These are phyloP conservation scores for Cecidostiba fungosa DNA, from an alignment of 2,888 invertebrate genomes.

Conservation along the genomic window DNA sequence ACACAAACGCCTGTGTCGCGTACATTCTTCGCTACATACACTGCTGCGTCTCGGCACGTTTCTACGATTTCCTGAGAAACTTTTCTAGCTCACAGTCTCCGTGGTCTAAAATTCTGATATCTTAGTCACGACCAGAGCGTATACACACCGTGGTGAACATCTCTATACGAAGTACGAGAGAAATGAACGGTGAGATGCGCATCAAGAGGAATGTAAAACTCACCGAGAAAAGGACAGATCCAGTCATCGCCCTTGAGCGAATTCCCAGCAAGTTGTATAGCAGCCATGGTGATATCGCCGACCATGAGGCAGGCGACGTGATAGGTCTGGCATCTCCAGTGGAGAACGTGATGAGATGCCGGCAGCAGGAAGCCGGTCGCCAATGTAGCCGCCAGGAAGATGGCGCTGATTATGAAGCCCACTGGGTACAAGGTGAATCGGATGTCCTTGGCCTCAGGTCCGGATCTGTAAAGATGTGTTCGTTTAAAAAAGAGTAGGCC, in stretches of 20 bases:
- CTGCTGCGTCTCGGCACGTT: not conserved
- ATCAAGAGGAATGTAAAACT: constrained; percentile 77
- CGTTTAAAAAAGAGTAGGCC: not conserved
- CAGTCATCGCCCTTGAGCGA: constrained; percentile 82
- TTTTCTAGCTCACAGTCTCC: constrained; percentile 17
- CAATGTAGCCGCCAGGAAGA: constrained; percentile 91
- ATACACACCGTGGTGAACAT: no score
- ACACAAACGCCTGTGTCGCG: not conserved
- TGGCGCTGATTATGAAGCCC: constrained; percentile 89
- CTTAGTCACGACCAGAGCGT: not conserved
- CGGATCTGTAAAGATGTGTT: constrained; percentile 64
- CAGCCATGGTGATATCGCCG: constrained; percentile 90
- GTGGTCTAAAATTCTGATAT: constrained; percentile 8
- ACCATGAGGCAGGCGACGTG: constrained; percentile 92
- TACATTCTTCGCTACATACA: not conserved
- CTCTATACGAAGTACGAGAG: not conserved
- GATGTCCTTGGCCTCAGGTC: constrained; percentile 77
- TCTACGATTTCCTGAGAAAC: constrained; percentile 36
- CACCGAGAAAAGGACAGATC: constrained; percentile 86
- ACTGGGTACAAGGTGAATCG: constrained; percentile 89
- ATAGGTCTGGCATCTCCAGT: constrained; percentile 94
- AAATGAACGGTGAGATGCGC: not conserved
- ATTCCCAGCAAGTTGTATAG: constrained; percentile 87
- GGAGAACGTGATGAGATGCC: constrained; percentile 91
- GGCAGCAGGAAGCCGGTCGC: constrained; percentile 90